Evolutionary conservation across 2,797 vertebrate species (phyloP).

Genomic region (Pyrocephalus nanus): DNA sequence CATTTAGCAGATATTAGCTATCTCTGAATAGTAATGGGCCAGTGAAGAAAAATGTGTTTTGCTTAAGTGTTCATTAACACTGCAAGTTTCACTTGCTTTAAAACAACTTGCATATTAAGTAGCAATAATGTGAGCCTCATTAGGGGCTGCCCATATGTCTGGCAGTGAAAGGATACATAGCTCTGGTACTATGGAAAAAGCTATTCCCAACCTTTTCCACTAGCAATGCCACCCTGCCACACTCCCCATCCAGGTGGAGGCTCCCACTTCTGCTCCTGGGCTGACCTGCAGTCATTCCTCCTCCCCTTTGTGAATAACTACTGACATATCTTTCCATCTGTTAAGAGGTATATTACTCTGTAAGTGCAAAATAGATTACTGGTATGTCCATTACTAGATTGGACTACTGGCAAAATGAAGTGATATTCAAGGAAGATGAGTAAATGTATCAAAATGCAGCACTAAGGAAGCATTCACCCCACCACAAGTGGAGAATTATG

Average conservation of each 20-base stretch:
- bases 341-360: background rate
- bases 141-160: constrained; percentile 51
- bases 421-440: background rate
- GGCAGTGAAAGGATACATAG: background rate
- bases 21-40: constrained; percentile 39
- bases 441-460: background rate
- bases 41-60: constrained; percentile 55
- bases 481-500: background rate
- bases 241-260: background rate
- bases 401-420: background rate
- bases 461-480: background rate
- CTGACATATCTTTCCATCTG: background rate
- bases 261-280: background rate
- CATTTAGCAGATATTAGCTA: constrained; percentile 38
- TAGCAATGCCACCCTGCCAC: background rate
- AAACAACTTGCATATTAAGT: constrained; percentile 66
- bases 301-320: background rate
- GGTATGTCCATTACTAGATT: background rate
- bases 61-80: constrained; percentile 45
- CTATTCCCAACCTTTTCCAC: background rate
- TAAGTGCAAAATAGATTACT: background rate
- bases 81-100: constrained; percentile 41
- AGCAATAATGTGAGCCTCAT: constrained; percentile 63
- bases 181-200: background rate
- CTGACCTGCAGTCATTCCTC: background rate